These are phyloP conservation scores for Hydrolagus colliei DNA, from an alignment of 2,797 vertebrate species.

Conservation along the genomic window DNA sequence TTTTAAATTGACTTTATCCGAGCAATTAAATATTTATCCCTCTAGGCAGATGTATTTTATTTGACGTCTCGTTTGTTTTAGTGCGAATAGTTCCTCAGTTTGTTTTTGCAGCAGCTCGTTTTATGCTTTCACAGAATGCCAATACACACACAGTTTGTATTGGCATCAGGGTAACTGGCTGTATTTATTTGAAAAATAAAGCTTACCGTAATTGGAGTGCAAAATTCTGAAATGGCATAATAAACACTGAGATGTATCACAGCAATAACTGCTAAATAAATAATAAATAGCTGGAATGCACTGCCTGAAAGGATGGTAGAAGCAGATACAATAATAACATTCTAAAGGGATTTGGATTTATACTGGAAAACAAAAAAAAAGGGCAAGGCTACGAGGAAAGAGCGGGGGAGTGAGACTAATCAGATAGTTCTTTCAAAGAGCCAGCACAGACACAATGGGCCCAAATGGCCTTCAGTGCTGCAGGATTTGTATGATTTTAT, in stretches of 20 bases:
- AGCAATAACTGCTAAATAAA: neutral
- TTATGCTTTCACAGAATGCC: neutral
- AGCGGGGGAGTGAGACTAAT: too few relatives aligned
- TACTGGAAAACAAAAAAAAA: too few relatives aligned
- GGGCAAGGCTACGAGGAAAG: too few relatives aligned
- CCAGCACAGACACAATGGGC: too few relatives aligned
- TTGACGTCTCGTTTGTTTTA: neutral
- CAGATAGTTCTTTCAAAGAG: too few relatives aligned
- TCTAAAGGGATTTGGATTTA: too few relatives aligned
- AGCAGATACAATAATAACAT: too few relatives aligned
- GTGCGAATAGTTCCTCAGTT: too few relatives aligned
- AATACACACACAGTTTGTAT: neutral
- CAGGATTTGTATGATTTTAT: too few relatives aligned
- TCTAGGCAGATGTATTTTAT: neutral
- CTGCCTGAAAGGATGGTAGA: too few relatives aligned
- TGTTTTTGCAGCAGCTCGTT: neutral
- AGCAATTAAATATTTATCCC: neutral
- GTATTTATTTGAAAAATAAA: slow-evolving; percentile 23
- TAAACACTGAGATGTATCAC: neutral
- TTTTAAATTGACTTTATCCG: neutral
- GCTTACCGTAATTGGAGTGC: neutral
- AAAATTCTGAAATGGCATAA: slow-evolving; percentile 9
- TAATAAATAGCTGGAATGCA: too few relatives aligned
- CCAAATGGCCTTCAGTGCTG: too few relatives aligned
- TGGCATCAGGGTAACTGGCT: neutral